Evolutionary conservation across 2,888 invertebrate genomes (phyloP).

Genomic region (Argyra leucocephala): DNA sequence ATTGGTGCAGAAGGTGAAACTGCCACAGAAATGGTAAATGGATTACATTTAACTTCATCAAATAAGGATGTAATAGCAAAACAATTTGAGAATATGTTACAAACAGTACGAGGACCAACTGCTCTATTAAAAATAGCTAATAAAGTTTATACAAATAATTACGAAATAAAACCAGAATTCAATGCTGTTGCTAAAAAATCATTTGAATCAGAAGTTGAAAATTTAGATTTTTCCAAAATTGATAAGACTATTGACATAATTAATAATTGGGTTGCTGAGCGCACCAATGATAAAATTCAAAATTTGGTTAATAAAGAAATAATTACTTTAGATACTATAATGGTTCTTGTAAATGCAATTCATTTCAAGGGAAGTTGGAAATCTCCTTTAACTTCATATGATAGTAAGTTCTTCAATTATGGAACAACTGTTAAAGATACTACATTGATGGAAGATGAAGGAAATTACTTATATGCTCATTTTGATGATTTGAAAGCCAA

Average conservation of each 20-base stretch:
- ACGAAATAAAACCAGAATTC: constrained; percentile 48
- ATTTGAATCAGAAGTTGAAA: constrained; percentile 56
- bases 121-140: constrained; percentile 53
- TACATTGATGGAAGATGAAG: constrained; percentile 60
- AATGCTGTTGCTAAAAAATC: constrained; percentile 50
- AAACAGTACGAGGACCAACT: constrained; percentile 18
- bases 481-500: constrained; percentile 46
- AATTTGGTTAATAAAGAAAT: constrained; percentile 61
- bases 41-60: constrained; percentile 25
- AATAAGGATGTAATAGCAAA: constrained; percentile 28
- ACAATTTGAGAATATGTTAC: constrained; percentile 30
- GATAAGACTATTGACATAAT: constrained; percentile 50
- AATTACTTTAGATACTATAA: constrained; percentile 50
- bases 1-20: constrained; percentile 56
- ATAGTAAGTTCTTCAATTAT: constrained; percentile 56
- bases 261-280: constrained; percentile 69
- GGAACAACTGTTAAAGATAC: constrained; percentile 37
- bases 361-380: constrained; percentile 78
- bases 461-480: constrained; percentile 46
- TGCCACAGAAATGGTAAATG: constrained; percentile 30
- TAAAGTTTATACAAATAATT: constrained; percentile 56
- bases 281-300: constrained; percentile 74
- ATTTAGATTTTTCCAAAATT: constrained; percentile 52
- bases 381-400: constrained; percentile 54
- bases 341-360: constrained; percentile 73